Base-by-base conservation (phyloP, 2,797 vertebrate genomes). In the Siniperca scherzeri region DNA sequence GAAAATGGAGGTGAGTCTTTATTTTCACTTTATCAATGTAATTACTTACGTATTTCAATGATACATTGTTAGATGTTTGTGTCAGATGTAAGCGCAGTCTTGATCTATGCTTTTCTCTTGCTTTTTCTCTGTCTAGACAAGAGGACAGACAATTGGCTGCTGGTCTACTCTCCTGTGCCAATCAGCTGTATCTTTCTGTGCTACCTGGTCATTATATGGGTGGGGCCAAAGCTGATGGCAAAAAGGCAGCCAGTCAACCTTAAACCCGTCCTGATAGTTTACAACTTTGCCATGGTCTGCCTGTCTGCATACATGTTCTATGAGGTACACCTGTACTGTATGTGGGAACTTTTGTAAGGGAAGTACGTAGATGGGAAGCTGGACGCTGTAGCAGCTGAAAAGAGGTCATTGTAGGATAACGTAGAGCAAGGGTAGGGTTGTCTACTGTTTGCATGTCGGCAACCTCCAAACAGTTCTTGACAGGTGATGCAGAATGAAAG, bases 281-380 rank as follows among this genome's bases (percentile, higher is more conserved):
- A 95, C 77, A 95, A 90, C 83, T 92, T 96, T n/a, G n/a, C 88
- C 40, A 94, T 95, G 91, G 93, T 96, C 72, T 87, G 85, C 36
- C 87, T 97, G 33, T 95, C 95, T 9, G 90, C 88, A 53, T 96
- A 95, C 87, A 91, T 96, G 93, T 96, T 96, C 83, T 94, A 92
- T 0, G 95, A 97, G 96, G 96, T 97, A 88, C n/a, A n/a, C 4
- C 4, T 52, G 3, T 11, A 27, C 12, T 48, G 22, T 5, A 38
- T 30, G 5, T 44, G 38, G 8, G 40, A 56, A 55, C 19, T 8
- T 67, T 1, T 21, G 7, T 56, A 16, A 30, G 17, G 8, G 25
- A 6, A 53, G 44, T 10, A 13, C 4, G 3, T 25, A 33, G 33
- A 38, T 19, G 14, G 3, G 19, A 22, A 55, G 50, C 17, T 21